A percentile compares a stretch with the other conserved stretches of the same genome.
These are phyloP conservation scores for Monochamus alternatus DNA, from an alignment of 2,888 invertebrate genomes.

Conservation along the genomic window DNA sequence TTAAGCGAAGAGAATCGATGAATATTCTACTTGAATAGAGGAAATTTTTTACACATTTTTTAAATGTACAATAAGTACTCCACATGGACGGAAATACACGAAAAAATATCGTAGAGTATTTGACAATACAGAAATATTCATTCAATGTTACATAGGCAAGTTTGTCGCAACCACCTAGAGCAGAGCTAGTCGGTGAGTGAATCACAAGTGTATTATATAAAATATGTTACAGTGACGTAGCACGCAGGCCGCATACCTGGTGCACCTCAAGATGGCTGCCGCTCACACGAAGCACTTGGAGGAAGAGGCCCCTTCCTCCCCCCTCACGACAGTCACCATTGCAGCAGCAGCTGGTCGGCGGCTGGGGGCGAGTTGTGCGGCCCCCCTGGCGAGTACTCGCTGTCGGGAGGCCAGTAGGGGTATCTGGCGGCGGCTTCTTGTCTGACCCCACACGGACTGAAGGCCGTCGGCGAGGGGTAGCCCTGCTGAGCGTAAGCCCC, in stretches of 20 bases:
- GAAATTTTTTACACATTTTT: not conserved
- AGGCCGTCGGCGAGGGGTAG: slow-evolving; percentile 70
- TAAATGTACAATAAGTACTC: slow-evolving; percentile 9
- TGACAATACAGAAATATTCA: not conserved
- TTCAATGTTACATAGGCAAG: not conserved
- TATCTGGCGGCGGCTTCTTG: slow-evolving; percentile 69
- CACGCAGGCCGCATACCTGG: slow-evolving; percentile 13
- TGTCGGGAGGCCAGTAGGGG: slow-evolving; percentile 69
- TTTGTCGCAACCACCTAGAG: slow-evolving; percentile 22
- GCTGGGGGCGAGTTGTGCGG: slow-evolving; percentile 66
- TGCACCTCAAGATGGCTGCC: slow-evolving; percentile 15
- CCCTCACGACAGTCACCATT: slow-evolving; percentile 65
- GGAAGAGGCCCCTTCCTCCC: slow-evolving; percentile 58
- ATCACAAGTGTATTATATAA: slow-evolving; percentile 34
- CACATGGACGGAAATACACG: slow-evolving; percentile 24
- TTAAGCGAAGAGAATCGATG: too few relatives aligned
- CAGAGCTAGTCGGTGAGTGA: slow-evolving; percentile 19
- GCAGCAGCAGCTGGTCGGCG: slow-evolving; percentile 67
- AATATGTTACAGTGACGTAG: slow-evolving; percentile 20
- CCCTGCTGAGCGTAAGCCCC: slow-evolving; percentile 55
- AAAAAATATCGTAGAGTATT: not conserved
- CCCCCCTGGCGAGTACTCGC: slow-evolving; percentile 66
- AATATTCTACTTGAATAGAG: too few relatives aligned
- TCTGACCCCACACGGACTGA: slow-evolving; percentile 73
- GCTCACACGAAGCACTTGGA: slow-evolving; percentile 59